Evolutionary conservation across 1,140 invertebrate species (phyloP).

Genomic region (Hestina assimilis): DNA sequence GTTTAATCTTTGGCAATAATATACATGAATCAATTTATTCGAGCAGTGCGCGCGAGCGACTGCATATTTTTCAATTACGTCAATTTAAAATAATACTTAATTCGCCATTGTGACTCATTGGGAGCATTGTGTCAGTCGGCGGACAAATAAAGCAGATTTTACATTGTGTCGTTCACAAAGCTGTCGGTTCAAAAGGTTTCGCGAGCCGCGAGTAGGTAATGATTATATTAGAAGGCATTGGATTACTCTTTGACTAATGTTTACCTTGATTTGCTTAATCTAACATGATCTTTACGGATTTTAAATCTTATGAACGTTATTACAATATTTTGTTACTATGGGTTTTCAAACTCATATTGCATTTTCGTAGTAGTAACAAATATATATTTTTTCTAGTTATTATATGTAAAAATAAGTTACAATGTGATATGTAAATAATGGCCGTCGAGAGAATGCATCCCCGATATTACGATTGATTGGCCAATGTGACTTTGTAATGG

Average conservation of each 20-base stretch:
- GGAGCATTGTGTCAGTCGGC: conserved; percentile 65
- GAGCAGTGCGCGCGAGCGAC: conserved; percentile 63
- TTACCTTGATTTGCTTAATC: conserved; percentile 1
- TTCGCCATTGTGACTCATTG: conserved; percentile 75
- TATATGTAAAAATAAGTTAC: too few species aligned
- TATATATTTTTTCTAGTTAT: too few species aligned
- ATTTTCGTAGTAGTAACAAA: too few species aligned
- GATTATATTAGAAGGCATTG: conserved; percentile 1
- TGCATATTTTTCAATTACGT: conserved; percentile 78
- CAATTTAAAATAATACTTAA: conserved; percentile 78
- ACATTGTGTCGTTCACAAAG: conserved; percentile 30
- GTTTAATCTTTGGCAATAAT: conserved; percentile 48
- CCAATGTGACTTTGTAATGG: too few species aligned
- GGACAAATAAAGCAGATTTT: conserved; percentile 46
- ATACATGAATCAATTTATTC: conserved; percentile 77
- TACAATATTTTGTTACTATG: conserved; percentile 1
- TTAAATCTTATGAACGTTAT: neutral
- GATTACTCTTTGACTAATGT: conserved; percentile 13
- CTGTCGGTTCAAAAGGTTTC: conserved; percentile 3
- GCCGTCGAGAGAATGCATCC: too few species aligned
- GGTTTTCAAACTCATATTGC: too few species aligned
- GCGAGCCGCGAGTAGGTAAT: conserved; percentile 11
- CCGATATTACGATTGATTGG: too few species aligned
- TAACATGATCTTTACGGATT: neutral
- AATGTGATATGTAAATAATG: too few species aligned